These are phyloP conservation scores for Chroicocephalus ridibundus DNA, from an alignment of 2,113 vertebrate genomes.

Conservation along the genomic window DNA sequence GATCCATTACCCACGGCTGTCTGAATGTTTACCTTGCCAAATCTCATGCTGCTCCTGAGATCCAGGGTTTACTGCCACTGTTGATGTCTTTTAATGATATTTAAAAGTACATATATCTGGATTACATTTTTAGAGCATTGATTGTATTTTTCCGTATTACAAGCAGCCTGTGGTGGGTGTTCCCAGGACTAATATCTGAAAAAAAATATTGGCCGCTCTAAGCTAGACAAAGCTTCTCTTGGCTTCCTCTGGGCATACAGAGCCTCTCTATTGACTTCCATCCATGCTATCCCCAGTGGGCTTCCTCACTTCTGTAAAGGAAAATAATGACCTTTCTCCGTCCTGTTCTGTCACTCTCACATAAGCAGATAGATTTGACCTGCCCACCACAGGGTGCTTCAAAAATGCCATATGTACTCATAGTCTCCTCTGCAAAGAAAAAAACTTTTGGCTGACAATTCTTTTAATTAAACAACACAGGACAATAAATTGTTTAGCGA, in stretches of 20 bases:
- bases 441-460: neutral
- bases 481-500: neutral
- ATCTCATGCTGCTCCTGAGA: neutral
- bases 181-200: neutral
- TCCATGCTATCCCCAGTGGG: neutral
- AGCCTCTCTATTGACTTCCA: neutral
- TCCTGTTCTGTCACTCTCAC: neutral
- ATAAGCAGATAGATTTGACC: neutral
- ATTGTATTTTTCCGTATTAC: neutral
- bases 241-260: neutral
- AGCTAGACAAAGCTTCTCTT: neutral
- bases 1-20: neutral
- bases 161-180: neutral
- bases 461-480: constrained; percentile 26
- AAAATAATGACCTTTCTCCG: neutral
- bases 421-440: neutral
- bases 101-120: neutral
- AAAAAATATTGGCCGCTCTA: neutral
- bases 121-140: neutral
- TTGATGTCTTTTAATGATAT: neutral
- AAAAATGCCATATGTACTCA: neutral
- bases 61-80: neutral
- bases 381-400: neutral
- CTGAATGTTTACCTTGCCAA: neutral
- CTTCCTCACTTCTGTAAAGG: neutral